Evolutionary conservation across 2,888 invertebrate genomes (phyloP), one percentile per base, ranked within the genome.

Genomic region (Rotaria magnacalcarata): DNA sequence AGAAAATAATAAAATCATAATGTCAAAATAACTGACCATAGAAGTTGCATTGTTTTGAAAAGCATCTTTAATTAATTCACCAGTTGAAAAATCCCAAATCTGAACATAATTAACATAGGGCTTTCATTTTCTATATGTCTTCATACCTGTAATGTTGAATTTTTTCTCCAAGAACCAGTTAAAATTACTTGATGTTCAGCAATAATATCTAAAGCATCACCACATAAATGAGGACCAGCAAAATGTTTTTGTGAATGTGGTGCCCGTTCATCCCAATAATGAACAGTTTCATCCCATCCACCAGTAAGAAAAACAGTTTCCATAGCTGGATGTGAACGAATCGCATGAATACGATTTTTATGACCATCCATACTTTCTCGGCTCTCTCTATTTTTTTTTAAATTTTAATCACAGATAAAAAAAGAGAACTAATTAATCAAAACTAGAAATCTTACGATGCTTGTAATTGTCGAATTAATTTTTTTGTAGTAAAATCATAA

Each of bases 281-380:
- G 90, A 21, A 91, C 89, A 10, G 91, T 91, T 87, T 91, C 90
- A 88, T 91, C 91, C 91, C 91, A 91, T 21, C 91, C 91, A 10
- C 91, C 91, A 11, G 90, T 89, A 88, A 91, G 90, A 75, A 90
- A 87, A 87, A 90, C 88, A 14, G 88, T 89, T 58, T 89, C 89
- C 60, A 88, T 88, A 6, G 34, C 27, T 8, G 90, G 90, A 88
- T 91, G 90, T 87, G 90, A 90, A 88, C 90, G 89, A 10, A 90
- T 87, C 16, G 90, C 89, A 89, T 90, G 91, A 85, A 91, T 90
- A 34, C 91, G 88, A 84, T 89, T 89, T 80, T 89, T 88, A 88
- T 91, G 91, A 14, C 91, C 91, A 87, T 91, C 90, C 90, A 91
- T 91, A 19, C 89, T 87, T 84, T 90, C 89, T 86, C 89, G 80